phyloP scores from a whole-genome alignment of 2,888 invertebrate species.

The Dicyrtomina minuta region DNA sequence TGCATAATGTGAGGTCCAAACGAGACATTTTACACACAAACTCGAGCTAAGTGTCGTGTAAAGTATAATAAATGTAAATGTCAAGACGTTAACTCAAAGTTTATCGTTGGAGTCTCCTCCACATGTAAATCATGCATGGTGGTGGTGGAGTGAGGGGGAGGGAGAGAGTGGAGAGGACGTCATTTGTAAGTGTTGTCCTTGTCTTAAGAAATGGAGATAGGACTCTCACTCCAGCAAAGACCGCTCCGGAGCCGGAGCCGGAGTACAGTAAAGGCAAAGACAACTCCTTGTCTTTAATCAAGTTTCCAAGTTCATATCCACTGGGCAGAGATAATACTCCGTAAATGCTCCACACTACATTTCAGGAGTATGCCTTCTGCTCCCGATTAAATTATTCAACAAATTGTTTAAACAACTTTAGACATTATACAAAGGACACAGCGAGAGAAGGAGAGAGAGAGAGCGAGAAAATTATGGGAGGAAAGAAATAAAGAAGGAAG shows the following conservation, averaged over 20 bases:
- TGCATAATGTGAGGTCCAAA: neutral
- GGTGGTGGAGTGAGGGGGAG: neutral
- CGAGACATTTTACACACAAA: neutral
- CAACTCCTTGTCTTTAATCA: slow-evolving; percentile 21
- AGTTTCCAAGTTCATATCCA: slow-evolving; percentile 14
- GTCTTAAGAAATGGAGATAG: no score
- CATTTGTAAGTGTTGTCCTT: slow-evolving; percentile 8
- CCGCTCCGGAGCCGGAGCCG: neutral
- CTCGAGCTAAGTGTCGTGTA: slow-evolving; percentile 8
- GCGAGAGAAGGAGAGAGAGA: neutral
- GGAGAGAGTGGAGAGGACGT: neutral
- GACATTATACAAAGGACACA: neutral
- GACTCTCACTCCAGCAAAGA: no score
- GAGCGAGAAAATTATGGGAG: no score
- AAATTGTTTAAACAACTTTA: slow-evolving; percentile 30
- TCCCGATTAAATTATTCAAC: slow-evolving; percentile 27
- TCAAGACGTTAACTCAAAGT: slow-evolving; percentile 30
- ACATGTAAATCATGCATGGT: slow-evolving; percentile 15
- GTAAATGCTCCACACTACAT: slow-evolving; percentile 9
- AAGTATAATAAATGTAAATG: slow-evolving; percentile 32
- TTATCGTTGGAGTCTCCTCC: slow-evolving; percentile 20
- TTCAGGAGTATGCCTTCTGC: neutral
- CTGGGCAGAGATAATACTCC: slow-evolving; percentile 5
- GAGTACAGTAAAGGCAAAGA: no score
- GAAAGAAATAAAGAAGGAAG: neutral